Percentiles rank a stretch among this genome's conserved stretches.
These are phyloP conservation scores for Petrocephalus microphthalmus DNA, from an alignment of 2,113 vertebrate species.

Conservation along the genomic window DNA sequence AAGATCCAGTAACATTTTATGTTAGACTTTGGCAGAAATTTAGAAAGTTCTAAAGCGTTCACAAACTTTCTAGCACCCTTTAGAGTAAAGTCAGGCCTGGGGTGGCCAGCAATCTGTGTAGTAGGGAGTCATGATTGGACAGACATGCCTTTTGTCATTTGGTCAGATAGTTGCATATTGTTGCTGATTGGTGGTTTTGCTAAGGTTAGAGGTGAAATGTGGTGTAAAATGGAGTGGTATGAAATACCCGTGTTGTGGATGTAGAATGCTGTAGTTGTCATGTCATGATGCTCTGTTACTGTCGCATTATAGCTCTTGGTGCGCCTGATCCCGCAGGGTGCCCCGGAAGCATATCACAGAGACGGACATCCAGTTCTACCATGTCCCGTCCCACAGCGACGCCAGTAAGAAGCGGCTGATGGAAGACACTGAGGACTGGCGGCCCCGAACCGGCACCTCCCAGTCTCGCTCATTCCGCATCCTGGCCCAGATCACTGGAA, in stretches of 20 bases:
- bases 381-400: constrained; percentile 79
- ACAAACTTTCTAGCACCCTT: background rate
- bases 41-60: background rate
- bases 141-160: background rate
- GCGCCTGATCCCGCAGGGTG: constrained; percentile 48
- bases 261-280: background rate
- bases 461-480: constrained; percentile 95
- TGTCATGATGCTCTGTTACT: background rate
- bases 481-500: constrained; percentile 94
- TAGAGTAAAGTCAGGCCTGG: background rate
- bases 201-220: background rate
- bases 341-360: constrained; percentile 81
- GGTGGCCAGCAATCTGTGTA: background rate
- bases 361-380: constrained; percentile 85
- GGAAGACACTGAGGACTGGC: constrained; percentile 95
- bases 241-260: background rate
- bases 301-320: background rate
- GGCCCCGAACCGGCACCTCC: constrained; percentile 80
- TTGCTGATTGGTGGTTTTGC: background rate
- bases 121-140: background rate
- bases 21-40: background rate
- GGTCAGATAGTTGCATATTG: background rate
- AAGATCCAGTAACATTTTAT: background rate
- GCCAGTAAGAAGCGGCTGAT: constrained; percentile 90
- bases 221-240: background rate